Evolutionary conservation across 2,797 vertebrate genomes (phyloP), one percentile per base, ranked within the genome.

Genomic region (Aratinga solstitialis): DNA sequence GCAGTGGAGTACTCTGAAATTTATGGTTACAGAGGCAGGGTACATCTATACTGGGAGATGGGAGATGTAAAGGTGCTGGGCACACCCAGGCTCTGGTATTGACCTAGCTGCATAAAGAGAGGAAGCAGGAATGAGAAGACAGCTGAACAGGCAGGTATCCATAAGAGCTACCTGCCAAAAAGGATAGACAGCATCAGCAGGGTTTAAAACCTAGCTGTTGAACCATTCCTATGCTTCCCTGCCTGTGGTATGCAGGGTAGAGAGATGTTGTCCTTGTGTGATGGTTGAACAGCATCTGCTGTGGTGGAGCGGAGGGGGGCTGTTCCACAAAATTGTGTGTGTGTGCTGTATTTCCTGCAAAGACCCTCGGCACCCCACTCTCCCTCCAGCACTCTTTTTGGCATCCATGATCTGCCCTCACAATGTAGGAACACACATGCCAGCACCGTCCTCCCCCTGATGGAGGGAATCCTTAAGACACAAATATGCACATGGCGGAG

Each of bases 21-120:
- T 42, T 32, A 3, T 32, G 48, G 27, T 22, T 27, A 30, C 1
- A 9, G 54, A n/a, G 32, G 16, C 61, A 56, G 48, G 34, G 59
- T 29, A 6, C 3, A 12, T 29, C 83, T 56, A 0, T 45, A 13
- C 19, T 20, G 27, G 16, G 5, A 7, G 21, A 26, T 13, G 59
- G 42, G 58, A 72, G 38, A 11, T 32, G 63, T 5, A 5, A 42
- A 11, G 15, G 6, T 42, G 23, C 75, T 84, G 54, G 27, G 42
- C 29, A 61, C 54, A 9, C 11, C 17, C 42, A 38, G 42, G 11
- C 47, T 50, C 81, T 79, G 51, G 8, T 21, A 6, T 13, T 29
- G 45, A 26, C 13, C 23, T 18, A 8, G 29, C 47, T 76, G 38
- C 75, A 65, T 42, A 17, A 30, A 67, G 38, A 67, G 68, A 45